Evolutionary conservation across 2,888 invertebrate species (phyloP), one percentile per base, ranked within the genome.

Genomic region (Stenolophus ochropezus): DNA sequence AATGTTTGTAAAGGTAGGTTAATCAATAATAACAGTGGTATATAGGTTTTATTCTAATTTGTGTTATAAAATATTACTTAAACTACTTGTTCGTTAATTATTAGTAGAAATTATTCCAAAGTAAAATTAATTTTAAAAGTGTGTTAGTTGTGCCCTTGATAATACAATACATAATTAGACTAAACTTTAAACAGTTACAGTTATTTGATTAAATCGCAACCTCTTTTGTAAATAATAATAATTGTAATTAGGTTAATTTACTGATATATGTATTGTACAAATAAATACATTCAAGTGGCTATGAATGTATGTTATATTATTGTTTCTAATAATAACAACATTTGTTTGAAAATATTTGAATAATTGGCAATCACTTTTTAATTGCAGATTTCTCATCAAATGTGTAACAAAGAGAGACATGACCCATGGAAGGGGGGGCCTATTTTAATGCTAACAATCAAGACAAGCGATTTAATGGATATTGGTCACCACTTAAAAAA

Each of bases 1-100:
- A 80, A 80, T 80, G 80, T 80, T 73, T 80, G 73, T 80, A 58
- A 80, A 73, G 80, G 80, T 80, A 80, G 80, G 80, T 80, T 80
- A 80, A 80, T 80, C 80, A 80, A 80, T 80, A 80, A 80, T 56
- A 80, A 80, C 53, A 65, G 27, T 33, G 18, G 42, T 27, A 49
- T 77, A 47, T 77, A 33, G 18, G 42, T 77, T 65, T 77, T 77
- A 65, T 77, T 77, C 20, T 73, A 3, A 73, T 73, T 73, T 73
- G 47, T 47, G 14, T 18, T 42, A 42, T 42, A 71, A 71, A 71
- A 11, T 47, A 33, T 42, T 14, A 69, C 1, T 33, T 33, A 69
- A 42, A 42, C 4, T 42, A 42, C 4, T 69, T 14, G 6, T 14
- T 21, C 21, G 4, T 56, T 56, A 56, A 56, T 56, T 49, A n/a